Evolutionary conservation across 2,113 vertebrate species (phyloP).

Genomic region (Thalassarche chlororhynchos): DNA sequence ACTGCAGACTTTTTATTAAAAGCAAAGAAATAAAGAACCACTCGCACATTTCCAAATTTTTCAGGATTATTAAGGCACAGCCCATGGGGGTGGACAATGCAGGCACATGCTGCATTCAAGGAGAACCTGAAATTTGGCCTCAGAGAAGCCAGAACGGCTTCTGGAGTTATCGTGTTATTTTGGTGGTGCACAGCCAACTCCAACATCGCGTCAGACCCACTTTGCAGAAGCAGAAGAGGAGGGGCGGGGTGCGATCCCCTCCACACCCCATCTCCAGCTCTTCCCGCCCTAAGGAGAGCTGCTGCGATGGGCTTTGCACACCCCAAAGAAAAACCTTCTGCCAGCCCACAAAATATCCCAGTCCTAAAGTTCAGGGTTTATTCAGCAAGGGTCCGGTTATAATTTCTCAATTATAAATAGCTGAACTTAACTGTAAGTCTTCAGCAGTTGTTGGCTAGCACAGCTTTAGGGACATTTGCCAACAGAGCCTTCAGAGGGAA

Average conservation of each 20-base stretch:
- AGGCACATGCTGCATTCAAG: neutral
- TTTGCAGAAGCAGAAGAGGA: neutral
- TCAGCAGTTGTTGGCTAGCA: neutral
- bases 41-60: fast-evolving
- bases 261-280: neutral
- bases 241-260: fast-evolving
- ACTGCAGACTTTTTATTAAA: neutral
- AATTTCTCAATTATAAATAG: neutral
- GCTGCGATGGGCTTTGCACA: neutral
- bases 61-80: neutral
- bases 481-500: neutral
- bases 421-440: neutral
- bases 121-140: neutral
- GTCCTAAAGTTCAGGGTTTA: neutral
- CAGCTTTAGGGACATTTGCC: neutral
- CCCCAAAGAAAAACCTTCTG: neutral
- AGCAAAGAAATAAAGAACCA: neutral
- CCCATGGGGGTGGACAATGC: neutral
- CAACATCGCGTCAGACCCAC: neutral
- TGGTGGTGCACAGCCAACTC: neutral
- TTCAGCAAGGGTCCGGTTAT: neutral
- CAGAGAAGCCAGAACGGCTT: neutral
- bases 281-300: neutral
- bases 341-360: neutral
- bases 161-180: neutral